These are phyloP conservation scores for Drosophila sechellia DNA, from an alignment of 1,140 invertebrate genomes.

Conservation along the genomic window DNA sequence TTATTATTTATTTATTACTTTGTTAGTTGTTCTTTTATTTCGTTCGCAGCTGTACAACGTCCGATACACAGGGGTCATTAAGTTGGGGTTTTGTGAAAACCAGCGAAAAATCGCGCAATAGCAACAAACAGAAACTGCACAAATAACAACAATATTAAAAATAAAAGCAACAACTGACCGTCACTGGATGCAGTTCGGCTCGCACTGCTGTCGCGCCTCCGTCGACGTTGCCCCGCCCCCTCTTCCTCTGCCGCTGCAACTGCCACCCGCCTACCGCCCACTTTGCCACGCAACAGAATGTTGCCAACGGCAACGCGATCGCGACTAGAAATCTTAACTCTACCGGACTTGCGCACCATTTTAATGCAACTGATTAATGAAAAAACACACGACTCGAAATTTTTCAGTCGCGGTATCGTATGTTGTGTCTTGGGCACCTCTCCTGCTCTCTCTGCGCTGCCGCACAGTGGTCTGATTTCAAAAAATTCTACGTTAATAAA, in stretches of 20 bases:
- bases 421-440: constrained; percentile 57
- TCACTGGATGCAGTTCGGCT: constrained; percentile 69
- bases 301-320: constrained; percentile 37
- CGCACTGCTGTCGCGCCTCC: constrained; percentile 52
- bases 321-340: constrained; percentile 79
- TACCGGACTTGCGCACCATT: constrained; percentile 82
- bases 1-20: no score
- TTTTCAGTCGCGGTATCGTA: constrained; percentile 68
- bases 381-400: constrained; percentile 60
- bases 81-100: constrained; percentile 22
- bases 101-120: constrained; percentile 54
- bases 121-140: constrained; percentile 35
- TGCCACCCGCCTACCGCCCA: constrained; percentile 35
- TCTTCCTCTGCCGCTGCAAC: constrained; percentile 18
- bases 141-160: constrained; percentile 25
- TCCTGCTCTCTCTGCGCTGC: constrained; percentile 17
- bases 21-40: neutral
- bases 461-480: constrained; percentile 17
- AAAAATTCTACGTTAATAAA: no score
- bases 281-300: constrained; percentile 71
- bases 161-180: constrained; percentile 44
- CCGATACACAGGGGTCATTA: constrained; percentile 8
- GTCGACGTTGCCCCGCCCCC: constrained; percentile 27
- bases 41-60: constrained; percentile 5
- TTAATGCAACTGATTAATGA: constrained; percentile 80